Percentiles rank a stretch among this genome's conserved stretches.
Evolutionary conservation across 2,797 vertebrate genomes (phyloP).

Genomic region (Xenops minutus): DNA sequence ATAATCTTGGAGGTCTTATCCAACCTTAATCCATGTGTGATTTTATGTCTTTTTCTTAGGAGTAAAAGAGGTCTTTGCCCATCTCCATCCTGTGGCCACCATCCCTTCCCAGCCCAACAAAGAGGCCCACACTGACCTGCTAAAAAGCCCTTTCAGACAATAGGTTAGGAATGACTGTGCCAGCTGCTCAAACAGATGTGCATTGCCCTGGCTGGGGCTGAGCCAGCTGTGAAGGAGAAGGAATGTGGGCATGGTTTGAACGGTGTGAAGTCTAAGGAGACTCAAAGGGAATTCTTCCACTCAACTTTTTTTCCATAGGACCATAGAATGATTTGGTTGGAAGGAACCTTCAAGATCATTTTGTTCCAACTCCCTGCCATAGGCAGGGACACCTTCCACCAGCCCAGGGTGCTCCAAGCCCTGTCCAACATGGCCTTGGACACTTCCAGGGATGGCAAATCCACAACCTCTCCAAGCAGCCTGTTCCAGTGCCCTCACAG

Average conservation of each 20-base stretch:
- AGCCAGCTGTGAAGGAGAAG: neutral
- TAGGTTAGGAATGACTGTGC: neutral
- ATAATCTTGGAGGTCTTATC: neutral
- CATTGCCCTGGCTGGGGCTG: neutral
- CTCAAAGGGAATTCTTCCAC: neutral
- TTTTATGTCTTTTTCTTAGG: neutral
- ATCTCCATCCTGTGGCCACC: neutral
- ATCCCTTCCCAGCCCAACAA: neutral
- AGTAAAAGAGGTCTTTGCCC: neutral
- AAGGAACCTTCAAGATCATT: neutral
- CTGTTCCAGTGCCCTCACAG: neutral
- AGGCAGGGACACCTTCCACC: neutral
- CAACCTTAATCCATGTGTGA: neutral
- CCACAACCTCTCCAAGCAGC: neutral
- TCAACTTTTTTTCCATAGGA: neutral
- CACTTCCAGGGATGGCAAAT: neutral
- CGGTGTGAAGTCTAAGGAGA: fast-evolving
- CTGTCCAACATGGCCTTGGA: neutral
- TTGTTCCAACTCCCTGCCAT: neutral
- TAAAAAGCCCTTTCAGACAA: neutral
- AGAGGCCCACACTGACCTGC: neutral
- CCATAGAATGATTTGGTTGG: neutral
- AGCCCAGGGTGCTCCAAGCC: fast-evolving
- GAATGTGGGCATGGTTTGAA: neutral
- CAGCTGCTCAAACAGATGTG: neutral